Conservation (phyloP, 2,113 vertebrate genomes). For the Mobula hypostoma region DNA sequence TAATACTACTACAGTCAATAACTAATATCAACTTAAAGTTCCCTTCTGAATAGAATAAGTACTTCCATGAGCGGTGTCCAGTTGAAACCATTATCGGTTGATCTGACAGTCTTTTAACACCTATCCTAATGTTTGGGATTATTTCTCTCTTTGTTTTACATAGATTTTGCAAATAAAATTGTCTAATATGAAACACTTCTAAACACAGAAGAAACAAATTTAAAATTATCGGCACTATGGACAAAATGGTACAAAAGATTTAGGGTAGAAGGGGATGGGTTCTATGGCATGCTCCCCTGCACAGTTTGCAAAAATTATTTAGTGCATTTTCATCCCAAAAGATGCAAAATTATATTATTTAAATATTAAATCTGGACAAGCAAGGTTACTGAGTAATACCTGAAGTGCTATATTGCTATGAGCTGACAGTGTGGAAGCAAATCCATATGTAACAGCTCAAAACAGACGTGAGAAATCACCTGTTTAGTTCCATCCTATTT, state of each 20-base stretch:
- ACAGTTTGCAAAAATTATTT: neutral
- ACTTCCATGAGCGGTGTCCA: neutral
- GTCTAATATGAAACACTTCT: neutral
- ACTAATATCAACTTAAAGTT: neutral
- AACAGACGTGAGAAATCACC: neutral
- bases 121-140: neutral
- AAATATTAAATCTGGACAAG: slow-evolving; percentile 18
- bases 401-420: slow-evolving; percentile 34
- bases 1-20: neutral
- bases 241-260: neutral
- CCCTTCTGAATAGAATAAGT: neutral
- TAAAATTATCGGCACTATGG: neutral
- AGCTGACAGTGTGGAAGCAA: slow-evolving; percentile 6
- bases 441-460: slow-evolving; percentile 7
- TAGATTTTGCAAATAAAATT: neutral
- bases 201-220: neutral
- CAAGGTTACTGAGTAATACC: slow-evolving; percentile 30
- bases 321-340: neutral
- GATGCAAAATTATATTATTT: slow-evolving; percentile 17
- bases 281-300: neutral
- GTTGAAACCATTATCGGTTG: neutral
- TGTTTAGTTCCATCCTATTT: neutral
- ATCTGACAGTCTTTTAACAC: neutral
- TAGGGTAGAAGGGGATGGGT: neutral
- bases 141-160: neutral